Evolutionary conservation across 1,140 invertebrate genomes (phyloP), one percentile per base, ranked within the genome.

Genomic region (Macrocentrus cingulum): DNA sequence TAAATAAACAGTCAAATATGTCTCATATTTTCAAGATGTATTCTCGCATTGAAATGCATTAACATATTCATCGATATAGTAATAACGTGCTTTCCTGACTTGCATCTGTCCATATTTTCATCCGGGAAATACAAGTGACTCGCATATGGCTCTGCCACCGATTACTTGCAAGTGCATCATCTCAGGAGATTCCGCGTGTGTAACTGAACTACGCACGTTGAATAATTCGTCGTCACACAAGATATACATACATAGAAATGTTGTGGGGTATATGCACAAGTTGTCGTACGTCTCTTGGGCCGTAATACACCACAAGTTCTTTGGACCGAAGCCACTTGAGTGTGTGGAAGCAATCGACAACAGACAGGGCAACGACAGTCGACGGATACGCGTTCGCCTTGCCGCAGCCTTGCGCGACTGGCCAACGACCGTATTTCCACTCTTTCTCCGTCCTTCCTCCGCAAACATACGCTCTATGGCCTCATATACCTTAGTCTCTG

Each of bases 401-500:
- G 68, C 63, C 63, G 63, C 68, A 71, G 63, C 66, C 66, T 71
- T 69, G 69, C 64, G 60, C 60, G 66, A 62, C 66, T 67, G 67
- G 67, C 69, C 67, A 64, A 70, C 57, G 64, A 67, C 62, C 66
- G 66, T 65, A 61, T 64, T 58, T 66, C 8, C 62, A 56, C 65
- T 53, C 60, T 64, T 66, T 59, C 54, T 57, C 60, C 32, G 56
- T 25, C 19, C 29, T 32, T 50, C 13, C n/a, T 34, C n/a, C 23
- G 22, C 54, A 51, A 22, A 42, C 53, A 48, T 49, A 15, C 29
- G 29, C 42, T 9, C 52, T 15, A 62, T 57, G 19, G 18, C 45
- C 23, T 32, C 34, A 2, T 15, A 16, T 20, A 3, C 18, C 39
- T 39, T 19, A 32, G 37, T 41, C 36, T 13, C 36, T 23, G 11